Evolutionary conservation across 1,140 invertebrate species (phyloP).

Genomic region (Trachymyrmex cornetzi): DNA sequence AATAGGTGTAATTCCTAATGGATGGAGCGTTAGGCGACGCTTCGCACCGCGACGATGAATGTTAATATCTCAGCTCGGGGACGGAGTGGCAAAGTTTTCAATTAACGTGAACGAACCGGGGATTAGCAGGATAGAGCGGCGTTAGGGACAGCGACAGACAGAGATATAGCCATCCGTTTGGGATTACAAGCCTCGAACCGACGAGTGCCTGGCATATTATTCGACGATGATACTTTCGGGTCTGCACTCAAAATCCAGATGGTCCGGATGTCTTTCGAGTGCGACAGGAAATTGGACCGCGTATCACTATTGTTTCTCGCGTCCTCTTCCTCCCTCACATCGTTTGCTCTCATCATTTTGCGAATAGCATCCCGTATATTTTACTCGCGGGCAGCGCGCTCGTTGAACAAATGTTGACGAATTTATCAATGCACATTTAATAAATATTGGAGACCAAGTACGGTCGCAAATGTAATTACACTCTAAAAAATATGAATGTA

Average conservation of each 20-base stretch:
- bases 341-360: not conserved
- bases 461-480: not conserved
- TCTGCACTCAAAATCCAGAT: not conserved
- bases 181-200: slow-evolving; percentile 48
- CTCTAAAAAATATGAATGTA: too few species aligned
- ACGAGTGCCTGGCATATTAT: slow-evolving; percentile 53
- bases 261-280: not conserved
- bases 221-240: slow-evolving; percentile 57
- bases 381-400: not conserved
- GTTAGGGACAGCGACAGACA: slow-evolving; percentile 5
- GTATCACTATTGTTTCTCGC: not conserved
- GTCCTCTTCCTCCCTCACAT: not conserved
- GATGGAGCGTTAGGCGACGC: slow-evolving; percentile 69
- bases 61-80: slow-evolving; percentile 70
- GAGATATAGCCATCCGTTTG: slow-evolving; percentile 30
- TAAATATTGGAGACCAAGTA: not conserved
- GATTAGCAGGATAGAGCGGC: slow-evolving; percentile 61
- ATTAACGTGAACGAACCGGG: slow-evolving; percentile 68
- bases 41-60: slow-evolving; percentile 62
- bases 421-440: not conserved
- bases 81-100: slow-evolving; percentile 71
- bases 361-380: not conserved
- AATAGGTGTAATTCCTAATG: slow-evolving; percentile 75
- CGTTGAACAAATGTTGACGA: not conserved
- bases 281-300: slow-evolving; percentile 32